A percentile compares a stretch with the other conserved stretches of the same genome.
phyloP scores from a whole-genome alignment of 92 coral and sea anemone genomes.

The Montipora capitata region DNA sequence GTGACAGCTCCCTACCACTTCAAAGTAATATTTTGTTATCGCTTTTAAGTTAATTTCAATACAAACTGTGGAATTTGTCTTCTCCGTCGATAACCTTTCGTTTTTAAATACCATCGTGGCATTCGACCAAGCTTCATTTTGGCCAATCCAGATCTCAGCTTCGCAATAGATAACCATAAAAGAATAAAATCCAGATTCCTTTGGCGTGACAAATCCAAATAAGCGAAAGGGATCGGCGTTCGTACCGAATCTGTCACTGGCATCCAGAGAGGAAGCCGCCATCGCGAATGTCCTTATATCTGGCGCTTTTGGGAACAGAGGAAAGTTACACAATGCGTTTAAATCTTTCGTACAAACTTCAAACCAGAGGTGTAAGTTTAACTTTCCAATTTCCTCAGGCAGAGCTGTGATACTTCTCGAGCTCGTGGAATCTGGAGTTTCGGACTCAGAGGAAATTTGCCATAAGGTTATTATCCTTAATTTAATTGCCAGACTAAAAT shows the following conservation, averaged over 20 bases:
- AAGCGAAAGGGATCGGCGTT: slow-evolving; percentile 6
- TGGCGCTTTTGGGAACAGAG: slow-evolving; percentile 80
- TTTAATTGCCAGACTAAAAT: neutral
- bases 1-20: slow-evolving; percentile 39
- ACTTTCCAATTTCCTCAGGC: neutral
- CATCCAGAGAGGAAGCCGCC: neutral
- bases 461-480: no score
- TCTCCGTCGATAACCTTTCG: neutral
- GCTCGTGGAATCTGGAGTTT: neutral
- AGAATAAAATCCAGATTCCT: slow-evolving; percentile 52
- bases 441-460: neutral
- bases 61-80: neutral
- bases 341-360: slow-evolving; percentile 20
- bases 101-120: slow-evolving; percentile 31
- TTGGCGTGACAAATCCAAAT: slow-evolving; percentile 68
- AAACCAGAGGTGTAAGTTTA: slow-evolving; percentile 64
- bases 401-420: neutral
- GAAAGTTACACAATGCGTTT: slow-evolving; percentile 61
- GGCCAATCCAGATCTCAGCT: slow-evolving; percentile 57
- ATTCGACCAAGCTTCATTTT: neutral
- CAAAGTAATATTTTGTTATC: slow-evolving; percentile 54
- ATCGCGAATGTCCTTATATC: neutral
- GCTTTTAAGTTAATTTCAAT: slow-evolving; percentile 20
- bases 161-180: slow-evolving; percentile 48
- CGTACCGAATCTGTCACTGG: neutral